Conservation (phyloP, 2,113 vertebrate species). For the Chaetodon trifascialis region DNA sequence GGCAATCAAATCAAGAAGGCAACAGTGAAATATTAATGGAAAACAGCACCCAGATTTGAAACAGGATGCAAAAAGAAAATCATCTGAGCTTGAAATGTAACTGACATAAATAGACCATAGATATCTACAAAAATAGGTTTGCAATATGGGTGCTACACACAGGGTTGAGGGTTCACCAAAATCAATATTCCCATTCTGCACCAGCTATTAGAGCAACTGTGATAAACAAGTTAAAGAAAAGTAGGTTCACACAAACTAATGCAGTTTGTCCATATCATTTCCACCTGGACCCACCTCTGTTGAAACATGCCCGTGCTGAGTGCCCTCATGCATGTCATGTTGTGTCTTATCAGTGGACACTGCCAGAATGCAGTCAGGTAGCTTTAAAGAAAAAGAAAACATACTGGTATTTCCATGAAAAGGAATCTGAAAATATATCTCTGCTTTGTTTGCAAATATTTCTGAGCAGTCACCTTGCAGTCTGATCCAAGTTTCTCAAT, state of each 20-base stretch:
- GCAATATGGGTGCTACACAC: no score
- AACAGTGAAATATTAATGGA: constrained; percentile 40
- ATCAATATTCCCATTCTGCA: no score
- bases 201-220: background rate
- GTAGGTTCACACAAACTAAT: background rate
- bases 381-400: constrained; percentile 9
- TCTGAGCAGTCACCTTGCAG: constrained; percentile 48
- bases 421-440: background rate
- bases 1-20: constrained; percentile 19
- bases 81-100: constrained; percentile 28
- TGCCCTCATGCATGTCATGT: accelerated
- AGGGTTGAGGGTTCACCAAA: no score
- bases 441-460: background rate
- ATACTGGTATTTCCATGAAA: background rate
- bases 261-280: background rate
- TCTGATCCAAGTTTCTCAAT: constrained; percentile 65
- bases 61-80: constrained; percentile 62
- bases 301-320: accelerated
- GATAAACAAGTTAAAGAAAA: background rate
- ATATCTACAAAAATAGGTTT: no score
- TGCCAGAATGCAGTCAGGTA: background rate
- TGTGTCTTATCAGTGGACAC: background rate
- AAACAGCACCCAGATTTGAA: constrained; percentile 77
- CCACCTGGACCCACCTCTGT: background rate
- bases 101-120: no score